phyloP scores from a whole-genome alignment of 1,140 invertebrate genomes.

The Alviniconcha marisindica region DNA sequence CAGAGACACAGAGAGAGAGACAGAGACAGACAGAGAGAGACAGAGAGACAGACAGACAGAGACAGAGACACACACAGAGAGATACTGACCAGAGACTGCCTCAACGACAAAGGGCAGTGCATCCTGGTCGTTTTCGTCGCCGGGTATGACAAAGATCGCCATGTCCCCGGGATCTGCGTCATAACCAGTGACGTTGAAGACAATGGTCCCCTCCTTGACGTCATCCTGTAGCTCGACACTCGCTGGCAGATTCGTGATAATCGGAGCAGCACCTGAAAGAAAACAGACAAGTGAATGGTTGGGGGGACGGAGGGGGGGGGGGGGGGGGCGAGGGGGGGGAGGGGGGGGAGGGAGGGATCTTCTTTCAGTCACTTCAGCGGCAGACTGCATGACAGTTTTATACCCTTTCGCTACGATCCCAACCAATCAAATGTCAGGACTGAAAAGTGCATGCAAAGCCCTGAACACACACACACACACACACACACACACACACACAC shows the following conservation, averaged over 20 bases:
- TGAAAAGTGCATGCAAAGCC: no score
- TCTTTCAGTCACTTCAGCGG: no score
- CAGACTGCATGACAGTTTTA: no score
- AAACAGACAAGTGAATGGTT: no score
- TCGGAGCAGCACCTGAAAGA: neutral
- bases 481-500: neutral
- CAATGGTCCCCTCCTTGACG: neutral
- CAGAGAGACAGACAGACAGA: neutral
- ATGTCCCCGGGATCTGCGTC: neutral
- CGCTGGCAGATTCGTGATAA: neutral
- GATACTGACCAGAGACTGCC: neutral
- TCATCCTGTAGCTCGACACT: neutral
- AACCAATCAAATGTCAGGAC: no score
- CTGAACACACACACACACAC: neutral
- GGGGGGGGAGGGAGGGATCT: no score
- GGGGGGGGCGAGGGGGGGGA: no score
- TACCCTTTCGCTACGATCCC: no score
- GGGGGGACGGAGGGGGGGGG: no score
- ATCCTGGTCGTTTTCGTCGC: neutral
- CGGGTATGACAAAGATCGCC: neutral
- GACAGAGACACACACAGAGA: neutral
- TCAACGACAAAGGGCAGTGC: neutral
- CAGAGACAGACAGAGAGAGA: no score
- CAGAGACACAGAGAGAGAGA: no score
- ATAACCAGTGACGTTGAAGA: conserved; percentile 21